A percentile compares a stretch with the other conserved stretches of the same genome.
Evolutionary conservation across 2,888 invertebrate species (phyloP).

Genomic region (Eledone cirrhosa): DNA sequence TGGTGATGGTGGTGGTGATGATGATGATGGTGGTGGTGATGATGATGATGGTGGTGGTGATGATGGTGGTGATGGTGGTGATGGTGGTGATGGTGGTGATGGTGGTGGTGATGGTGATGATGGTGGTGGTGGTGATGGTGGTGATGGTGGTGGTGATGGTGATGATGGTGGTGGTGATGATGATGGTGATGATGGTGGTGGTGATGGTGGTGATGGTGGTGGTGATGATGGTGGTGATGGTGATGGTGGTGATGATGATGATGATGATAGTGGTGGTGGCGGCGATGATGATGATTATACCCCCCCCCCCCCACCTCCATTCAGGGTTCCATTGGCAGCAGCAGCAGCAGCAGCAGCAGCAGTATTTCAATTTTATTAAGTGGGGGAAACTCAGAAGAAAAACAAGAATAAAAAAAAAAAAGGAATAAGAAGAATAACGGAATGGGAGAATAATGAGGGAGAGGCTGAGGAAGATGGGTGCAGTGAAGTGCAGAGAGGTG

Average conservation of each 20-base stretch:
- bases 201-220: slow-evolving; percentile 9
- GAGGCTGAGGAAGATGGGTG: no score
- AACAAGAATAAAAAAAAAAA: no score
- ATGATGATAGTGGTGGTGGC: slow-evolving; percentile 7
- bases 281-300: background rate
- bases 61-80: slow-evolving; percentile 8
- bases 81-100: slow-evolving; percentile 13
- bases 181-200: slow-evolving; percentile 13
- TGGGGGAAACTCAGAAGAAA: background rate
- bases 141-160: slow-evolving; percentile 8
- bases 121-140: slow-evolving; percentile 9
- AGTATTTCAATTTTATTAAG: background rate
- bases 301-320: background rate
- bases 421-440: background rate
- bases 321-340: background rate
- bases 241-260: background rate
- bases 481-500: no score
- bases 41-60: slow-evolving; percentile 13
- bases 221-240: slow-evolving; percentile 5
- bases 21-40: slow-evolving; percentile 13
- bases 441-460: no score
- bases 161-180: slow-evolving; percentile 9
- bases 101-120: slow-evolving; percentile 13
- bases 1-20: slow-evolving; percentile 9
- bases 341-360: background rate